Base-by-base conservation (phyloP, 2,888 invertebrate species). In the Anthrax anthrax region DNA sequence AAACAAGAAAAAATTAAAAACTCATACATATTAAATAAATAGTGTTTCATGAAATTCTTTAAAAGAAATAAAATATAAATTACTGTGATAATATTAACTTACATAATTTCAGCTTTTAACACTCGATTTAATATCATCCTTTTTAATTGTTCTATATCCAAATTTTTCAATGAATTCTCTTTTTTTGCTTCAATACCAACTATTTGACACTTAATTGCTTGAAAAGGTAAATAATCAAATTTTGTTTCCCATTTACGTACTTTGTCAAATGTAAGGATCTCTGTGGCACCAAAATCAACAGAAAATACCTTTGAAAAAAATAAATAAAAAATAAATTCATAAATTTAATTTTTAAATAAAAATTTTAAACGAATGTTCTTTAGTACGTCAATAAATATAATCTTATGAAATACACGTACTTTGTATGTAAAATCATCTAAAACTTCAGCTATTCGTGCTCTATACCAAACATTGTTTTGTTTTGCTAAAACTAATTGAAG, bases 401-500 rank as follows among this genome's bases (percentile, higher is more conserved):
- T 27, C 9, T 27, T 27, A 10, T 4, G 1, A 14, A 34, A 5
- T 18, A n/a, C n/a, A n/a, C n/a, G n/a, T 32, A 49, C 47, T 43
- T 50, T 52, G 2, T 50, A 19, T 13, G 29, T 36, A 12, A 46
- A 32, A 13, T 53, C 50, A 36, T 50, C 47, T 32, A 47, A 36
- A 23, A 48, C 18, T 38, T 45, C 47, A 17, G 46, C 18, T 27
- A 67, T 52, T 48, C 63, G 61, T 0, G 63, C 67, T 2, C 67
- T 58, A 51, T 67, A 67, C 59, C 60, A 67, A 10, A 52, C 53
- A 39, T 50, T 49, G 44, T 62, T 23, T 6, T 23, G 67, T 13
- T 54, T 54, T 0, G 64, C 61, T 38, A 65, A 46, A 6, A 67
- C 64, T 44, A 65, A 50, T 42, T 64, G 63, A 42, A 59, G 53